Evolutionary conservation across 2,113 vertebrate species (phyloP).

Genomic region (Entomyzon cyanotis): DNA sequence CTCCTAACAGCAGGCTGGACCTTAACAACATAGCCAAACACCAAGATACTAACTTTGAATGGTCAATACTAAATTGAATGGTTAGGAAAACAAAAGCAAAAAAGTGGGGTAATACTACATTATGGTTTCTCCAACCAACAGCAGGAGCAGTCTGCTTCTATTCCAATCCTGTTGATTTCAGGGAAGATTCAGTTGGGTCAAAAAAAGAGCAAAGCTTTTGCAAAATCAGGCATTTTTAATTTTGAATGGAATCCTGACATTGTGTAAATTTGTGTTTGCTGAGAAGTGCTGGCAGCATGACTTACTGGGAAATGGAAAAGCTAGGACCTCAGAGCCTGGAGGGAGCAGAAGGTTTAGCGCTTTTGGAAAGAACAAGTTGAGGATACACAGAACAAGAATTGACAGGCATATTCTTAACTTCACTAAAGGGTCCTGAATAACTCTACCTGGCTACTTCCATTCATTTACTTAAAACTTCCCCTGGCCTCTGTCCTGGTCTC

Average conservation of each 20-base stretch:
- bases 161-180: background rate
- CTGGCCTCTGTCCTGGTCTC: background rate
- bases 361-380: background rate
- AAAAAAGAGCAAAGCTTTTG: background rate
- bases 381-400: background rate
- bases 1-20: background rate
- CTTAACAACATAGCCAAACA: background rate
- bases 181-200: background rate
- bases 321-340: background rate
- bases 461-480: background rate
- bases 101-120: background rate
- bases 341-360: background rate
- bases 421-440: background rate
- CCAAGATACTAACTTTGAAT: background rate
- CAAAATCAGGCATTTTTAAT: background rate
- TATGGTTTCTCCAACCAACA: background rate
- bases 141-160: background rate
- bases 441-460: background rate
- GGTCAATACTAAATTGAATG: background rate
- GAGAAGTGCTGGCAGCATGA: background rate
- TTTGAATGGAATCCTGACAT: background rate
- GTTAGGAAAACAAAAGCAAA: background rate
- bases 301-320: background rate
- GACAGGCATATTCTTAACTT: background rate
- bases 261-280: background rate